Conservation (phyloP, 2,113 vertebrate genomes). For the Todiramphus saurophagus region DNA sequence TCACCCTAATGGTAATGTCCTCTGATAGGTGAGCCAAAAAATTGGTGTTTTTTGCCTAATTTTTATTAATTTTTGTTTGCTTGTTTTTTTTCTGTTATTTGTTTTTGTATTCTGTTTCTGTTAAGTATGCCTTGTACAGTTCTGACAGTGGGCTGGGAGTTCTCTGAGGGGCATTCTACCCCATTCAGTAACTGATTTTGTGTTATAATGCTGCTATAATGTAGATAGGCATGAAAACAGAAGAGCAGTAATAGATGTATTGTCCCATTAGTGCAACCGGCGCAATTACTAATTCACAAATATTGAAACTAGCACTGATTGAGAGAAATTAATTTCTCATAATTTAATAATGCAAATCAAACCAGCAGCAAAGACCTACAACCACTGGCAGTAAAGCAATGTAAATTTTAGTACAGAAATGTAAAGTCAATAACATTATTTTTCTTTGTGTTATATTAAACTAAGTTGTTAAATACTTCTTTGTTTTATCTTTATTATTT, state of each 20-base stretch:
- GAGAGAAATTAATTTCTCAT: slow-evolving; percentile 73
- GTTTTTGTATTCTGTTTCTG: neutral
- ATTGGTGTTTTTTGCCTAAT: neutral
- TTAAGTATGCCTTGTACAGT: slow-evolving; percentile 19
- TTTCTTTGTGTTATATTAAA: neutral
- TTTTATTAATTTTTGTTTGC: neutral
- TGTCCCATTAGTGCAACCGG: slow-evolving; percentile 55
- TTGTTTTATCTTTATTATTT: neutral
- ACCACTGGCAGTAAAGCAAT: neutral
- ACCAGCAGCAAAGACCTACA: neutral
- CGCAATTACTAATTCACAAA: slow-evolving; percentile 75
- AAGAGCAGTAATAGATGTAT: slow-evolving; percentile 61
- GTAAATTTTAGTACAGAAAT: neutral
- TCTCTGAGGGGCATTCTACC: slow-evolving; percentile 23
- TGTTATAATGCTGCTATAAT: slow-evolving; percentile 10
- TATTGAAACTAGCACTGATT: slow-evolving; percentile 74
- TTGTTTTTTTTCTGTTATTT: neutral
- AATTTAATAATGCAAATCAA: slow-evolving; percentile 73
- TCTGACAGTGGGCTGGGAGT: neutral
- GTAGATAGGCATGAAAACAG: slow-evolving; percentile 53
- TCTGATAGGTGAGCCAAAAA: slow-evolving; percentile 36
- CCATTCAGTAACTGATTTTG: slow-evolving; percentile 43
- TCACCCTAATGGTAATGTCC: slow-evolving; percentile 39
- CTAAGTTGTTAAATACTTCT: neutral
- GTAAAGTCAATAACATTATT: neutral